These are phyloP conservation scores for Apis dorsata DNA, from an alignment of 1,140 invertebrate species.

Conservation along the genomic window DNA sequence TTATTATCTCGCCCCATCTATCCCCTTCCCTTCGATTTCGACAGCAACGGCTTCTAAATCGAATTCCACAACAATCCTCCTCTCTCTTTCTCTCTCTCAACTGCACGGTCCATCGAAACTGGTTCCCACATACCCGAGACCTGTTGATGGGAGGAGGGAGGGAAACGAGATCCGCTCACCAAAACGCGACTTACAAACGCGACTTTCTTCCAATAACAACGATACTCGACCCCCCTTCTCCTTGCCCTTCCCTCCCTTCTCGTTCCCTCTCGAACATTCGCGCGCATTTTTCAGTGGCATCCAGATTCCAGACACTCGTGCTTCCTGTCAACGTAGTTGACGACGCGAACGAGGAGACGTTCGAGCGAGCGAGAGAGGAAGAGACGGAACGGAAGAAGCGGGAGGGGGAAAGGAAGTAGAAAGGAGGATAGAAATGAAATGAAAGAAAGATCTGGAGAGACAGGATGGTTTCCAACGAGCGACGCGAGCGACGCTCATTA, in stretches of 20 bases:
- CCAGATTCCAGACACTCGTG: neutral
- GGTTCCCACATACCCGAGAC: neutral
- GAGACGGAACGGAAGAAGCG: neutral
- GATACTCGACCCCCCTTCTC: neutral
- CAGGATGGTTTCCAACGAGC: slow-evolving; percentile 44
- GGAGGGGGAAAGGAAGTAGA: neutral
- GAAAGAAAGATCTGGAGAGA: slow-evolving; percentile 37
- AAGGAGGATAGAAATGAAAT: slow-evolving; percentile 18
- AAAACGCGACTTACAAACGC: neutral
- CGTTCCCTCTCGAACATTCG: neutral
- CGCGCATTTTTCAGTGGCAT: slow-evolving; percentile 9
- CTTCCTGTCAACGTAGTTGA: neutral
- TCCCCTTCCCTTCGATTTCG: neutral
- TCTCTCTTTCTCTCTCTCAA: neutral
- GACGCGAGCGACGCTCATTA: slow-evolving; percentile 51
- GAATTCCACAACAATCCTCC: neutral
- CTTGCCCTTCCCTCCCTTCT: neutral
- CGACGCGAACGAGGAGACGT: neutral
- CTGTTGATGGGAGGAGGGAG: slow-evolving; percentile 24
- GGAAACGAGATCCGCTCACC: neutral
- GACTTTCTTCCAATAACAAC: neutral
- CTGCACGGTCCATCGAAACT: neutral
- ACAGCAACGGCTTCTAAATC: neutral
- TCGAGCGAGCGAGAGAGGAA: neutral
- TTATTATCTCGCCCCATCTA: too few species aligned